A percentile compares a stretch with the other conserved stretches of the same genome.
These are phyloP conservation scores for Idris sp. DNA, from an alignment of 1,140 invertebrate genomes.

Conservation along the genomic window DNA sequence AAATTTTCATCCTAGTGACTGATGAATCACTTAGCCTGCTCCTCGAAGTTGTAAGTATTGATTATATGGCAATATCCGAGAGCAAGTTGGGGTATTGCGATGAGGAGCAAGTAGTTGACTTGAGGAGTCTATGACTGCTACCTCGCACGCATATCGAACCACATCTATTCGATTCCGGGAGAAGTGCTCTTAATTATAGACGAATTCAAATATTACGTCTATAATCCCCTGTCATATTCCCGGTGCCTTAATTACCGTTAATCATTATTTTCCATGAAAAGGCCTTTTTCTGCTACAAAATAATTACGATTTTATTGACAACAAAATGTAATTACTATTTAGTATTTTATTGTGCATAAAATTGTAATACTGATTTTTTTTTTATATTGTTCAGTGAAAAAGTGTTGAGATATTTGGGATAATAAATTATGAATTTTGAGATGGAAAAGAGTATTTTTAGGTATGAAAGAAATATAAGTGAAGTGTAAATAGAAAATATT, in stretches of 20 bases:
- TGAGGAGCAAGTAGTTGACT: constrained; percentile 30
- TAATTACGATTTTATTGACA: no score
- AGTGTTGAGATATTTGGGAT: no score
- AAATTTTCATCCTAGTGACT: constrained; percentile 55
- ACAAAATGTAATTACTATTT: no score
- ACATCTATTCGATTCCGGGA: constrained; percentile 38
- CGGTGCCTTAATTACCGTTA: constrained; percentile 32
- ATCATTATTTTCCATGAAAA: constrained; percentile 11
- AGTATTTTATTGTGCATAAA: no score
- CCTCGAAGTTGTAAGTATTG: constrained; percentile 58
- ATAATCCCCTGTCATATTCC: no score
- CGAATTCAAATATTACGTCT: not conserved
- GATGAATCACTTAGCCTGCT: constrained; percentile 62
- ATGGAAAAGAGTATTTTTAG: no score
- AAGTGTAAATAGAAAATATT: no score
- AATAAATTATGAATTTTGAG: no score
- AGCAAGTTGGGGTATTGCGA: constrained; percentile 39
- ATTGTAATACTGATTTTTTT: no score
- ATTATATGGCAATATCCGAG: constrained; percentile 63
- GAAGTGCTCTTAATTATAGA: constrained; percentile 50
- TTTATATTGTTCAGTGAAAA: no score
- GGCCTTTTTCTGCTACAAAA: constrained; percentile 7
- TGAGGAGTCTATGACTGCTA: constrained; percentile 27
- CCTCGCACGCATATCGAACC: constrained; percentile 42
- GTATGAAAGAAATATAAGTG: no score